Base-by-base conservation (phyloP, 2,888 invertebrate species). In the Frankliniella fusca region DNA sequence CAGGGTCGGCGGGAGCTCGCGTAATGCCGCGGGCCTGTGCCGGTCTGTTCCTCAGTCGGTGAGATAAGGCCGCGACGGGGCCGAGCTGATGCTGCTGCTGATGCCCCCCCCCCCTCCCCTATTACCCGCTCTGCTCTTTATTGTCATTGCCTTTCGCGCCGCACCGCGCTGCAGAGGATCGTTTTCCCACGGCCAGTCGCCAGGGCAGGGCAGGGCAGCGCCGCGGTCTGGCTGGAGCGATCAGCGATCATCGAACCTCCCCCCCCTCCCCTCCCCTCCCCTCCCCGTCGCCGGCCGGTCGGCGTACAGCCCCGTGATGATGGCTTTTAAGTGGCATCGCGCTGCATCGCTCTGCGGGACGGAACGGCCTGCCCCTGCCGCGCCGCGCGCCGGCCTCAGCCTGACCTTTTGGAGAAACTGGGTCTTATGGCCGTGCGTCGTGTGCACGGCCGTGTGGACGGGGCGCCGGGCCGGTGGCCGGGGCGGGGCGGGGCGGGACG, bases 361-460 rank as follows among this genome's bases (percentile, higher is more conserved):
- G 38, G 38, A 38, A 61, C 61, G 61, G 54, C 54, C 8, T 9
- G 50, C 50, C 50, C 10, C 50, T 15, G 54, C 8, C 54, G 54
- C 54, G 15, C 5, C 2, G 54, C 54, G 54, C 3, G 2, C 5
- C 54, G 54, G 61, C 61, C 61, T 61, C 12, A n/a, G 61, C 61
- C 61, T 76, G 70, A 76, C 70, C 70, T 76, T 76, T 76, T 9
- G 27, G 70, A 76, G 70, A 76, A 76, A 76, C 70, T 76, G 27
- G 70, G 70, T 23, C 70, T 27, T 27, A 23, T 76, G 70, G 70
- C 70, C 27, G 70, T 10, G 70, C 54, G 18, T 15, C 54, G 15
- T 27, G 27, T 61, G 70, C 10, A 15, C 27, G 27, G 27, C 70
- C n/a, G 23, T 23, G 38, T 38, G 38, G 38, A 38, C 38, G 38